These are phyloP conservation scores for Epiblema foenella DNA, from an alignment of 2,888 invertebrate genomes.

Conservation along the genomic window DNA sequence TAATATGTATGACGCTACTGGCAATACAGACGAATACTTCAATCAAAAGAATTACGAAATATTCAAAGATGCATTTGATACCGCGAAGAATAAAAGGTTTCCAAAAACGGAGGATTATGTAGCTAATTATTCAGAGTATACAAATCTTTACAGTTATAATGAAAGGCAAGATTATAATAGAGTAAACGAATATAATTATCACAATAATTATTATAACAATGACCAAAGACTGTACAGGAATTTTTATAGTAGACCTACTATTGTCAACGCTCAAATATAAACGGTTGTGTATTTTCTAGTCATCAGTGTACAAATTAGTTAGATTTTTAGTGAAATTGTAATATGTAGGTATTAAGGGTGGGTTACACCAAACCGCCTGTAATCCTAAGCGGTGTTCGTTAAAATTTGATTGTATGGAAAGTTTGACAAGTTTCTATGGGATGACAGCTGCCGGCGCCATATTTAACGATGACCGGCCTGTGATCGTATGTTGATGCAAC, in stretches of 20 bases:
- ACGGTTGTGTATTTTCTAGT: constrained; percentile 53
- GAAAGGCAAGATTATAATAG: constrained; percentile 63
- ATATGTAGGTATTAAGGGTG: too few species aligned
- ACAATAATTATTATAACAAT: constrained; percentile 68
- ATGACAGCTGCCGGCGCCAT: too few species aligned
- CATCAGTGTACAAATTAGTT: constrained; percentile 49
- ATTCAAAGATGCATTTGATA: constrained; percentile 85
- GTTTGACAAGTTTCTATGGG: too few species aligned
- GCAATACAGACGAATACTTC: constrained; percentile 69
- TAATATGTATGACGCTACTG: constrained; percentile 50
- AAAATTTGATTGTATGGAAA: too few species aligned
- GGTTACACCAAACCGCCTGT: too few species aligned
- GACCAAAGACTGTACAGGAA: constrained; percentile 75
- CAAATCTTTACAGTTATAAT: constrained; percentile 63
- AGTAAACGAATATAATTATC: constrained; percentile 61
- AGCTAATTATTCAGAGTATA: constrained; percentile 57
- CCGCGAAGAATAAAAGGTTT: constrained; percentile 63
- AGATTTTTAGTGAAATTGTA: constrained; percentile 46
- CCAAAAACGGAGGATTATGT: constrained; percentile 61
- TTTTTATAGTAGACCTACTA: constrained; percentile 69
- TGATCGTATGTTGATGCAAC: too few species aligned
- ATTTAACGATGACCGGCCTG: too few species aligned
- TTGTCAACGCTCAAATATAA: constrained; percentile 77
- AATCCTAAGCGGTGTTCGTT: too few species aligned
- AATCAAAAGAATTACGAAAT: constrained; percentile 84